Evolutionary conservation across 2,888 invertebrate species (phyloP).

Genomic region (Chrysolina haemoptera): DNA sequence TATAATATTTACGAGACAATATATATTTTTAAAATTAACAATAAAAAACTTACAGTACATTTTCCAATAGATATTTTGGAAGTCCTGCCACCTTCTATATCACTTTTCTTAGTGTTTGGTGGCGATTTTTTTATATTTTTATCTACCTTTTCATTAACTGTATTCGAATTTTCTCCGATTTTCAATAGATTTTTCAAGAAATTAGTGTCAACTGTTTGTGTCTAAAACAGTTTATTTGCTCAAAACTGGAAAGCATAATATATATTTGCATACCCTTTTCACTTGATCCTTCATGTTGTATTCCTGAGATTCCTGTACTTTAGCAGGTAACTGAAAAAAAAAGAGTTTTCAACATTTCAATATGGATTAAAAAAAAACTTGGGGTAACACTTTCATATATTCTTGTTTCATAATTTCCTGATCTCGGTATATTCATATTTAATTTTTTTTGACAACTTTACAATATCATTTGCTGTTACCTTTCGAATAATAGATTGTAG

Average conservation of each 20-base stretch:
- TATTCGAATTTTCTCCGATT: conserved; percentile 47
- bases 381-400: too few species aligned
- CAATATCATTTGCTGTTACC: too few species aligned
- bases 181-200: conserved; percentile 61
- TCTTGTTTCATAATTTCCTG: too few species aligned
- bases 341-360: too few species aligned
- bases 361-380: too few species aligned
- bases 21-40: neutral
- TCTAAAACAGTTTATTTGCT: conserved; percentile 26
- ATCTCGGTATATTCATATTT: too few species aligned
- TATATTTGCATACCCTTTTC: neutral
- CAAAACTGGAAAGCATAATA: neutral
- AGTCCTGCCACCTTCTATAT: conserved; percentile 17
- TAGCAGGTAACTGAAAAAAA: too few species aligned
- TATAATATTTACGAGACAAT: neutral
- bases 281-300: too few species aligned
- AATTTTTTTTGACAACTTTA: too few species aligned
- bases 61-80: conserved; percentile 49
- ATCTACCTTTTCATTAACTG: neutral
- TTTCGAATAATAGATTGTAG: too few species aligned
- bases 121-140: conserved; percentile 7
- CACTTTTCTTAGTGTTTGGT: conserved; percentile 10
- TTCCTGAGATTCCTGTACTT: too few species aligned
- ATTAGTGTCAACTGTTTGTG: conserved; percentile 56
- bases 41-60: conserved; percentile 50